Evolutionary conservation across 2,113 vertebrate species (phyloP).

Genomic region (Salvelinus namaycush): DNA sequence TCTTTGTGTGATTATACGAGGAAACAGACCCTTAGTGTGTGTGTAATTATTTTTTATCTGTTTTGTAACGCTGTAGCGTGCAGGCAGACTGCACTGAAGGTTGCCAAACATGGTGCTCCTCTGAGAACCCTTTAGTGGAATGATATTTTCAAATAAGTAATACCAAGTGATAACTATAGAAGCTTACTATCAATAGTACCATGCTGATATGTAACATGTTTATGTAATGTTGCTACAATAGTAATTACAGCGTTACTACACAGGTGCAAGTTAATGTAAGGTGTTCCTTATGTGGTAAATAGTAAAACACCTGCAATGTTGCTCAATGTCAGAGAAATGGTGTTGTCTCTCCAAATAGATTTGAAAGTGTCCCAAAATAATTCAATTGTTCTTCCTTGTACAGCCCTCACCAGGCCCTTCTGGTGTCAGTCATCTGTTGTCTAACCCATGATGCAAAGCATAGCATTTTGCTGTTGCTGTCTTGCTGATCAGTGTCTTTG

Average conservation of each 20-base stretch:
- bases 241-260: no score
- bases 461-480: conserved; percentile 22
- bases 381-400: not conserved
- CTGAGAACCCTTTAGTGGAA: conserved; percentile 8
- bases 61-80: conserved; percentile 73
- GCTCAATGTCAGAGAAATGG: no score
- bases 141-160: conserved; percentile 27
- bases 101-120: conserved; percentile 26
- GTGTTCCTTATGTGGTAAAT: no score
- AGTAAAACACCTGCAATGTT: no score
- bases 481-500: conserved; percentile 17
- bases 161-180: not conserved
- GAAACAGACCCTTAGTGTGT: conserved; percentile 84
- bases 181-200: no score
- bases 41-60: conserved; percentile 82
- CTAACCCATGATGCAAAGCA: conserved; percentile 3
- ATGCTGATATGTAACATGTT: no score
- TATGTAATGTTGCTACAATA: no score
- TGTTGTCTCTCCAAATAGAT: not conserved
- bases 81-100: conserved; percentile 69
- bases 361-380: not conserved
- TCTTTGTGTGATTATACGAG: conserved; percentile 92
- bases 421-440: not conserved
- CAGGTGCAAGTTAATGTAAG: no score
- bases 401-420: not conserved